Base-by-base conservation (phyloP, 2,113 vertebrate genomes). In the Eupsittula cactorum region DNA sequence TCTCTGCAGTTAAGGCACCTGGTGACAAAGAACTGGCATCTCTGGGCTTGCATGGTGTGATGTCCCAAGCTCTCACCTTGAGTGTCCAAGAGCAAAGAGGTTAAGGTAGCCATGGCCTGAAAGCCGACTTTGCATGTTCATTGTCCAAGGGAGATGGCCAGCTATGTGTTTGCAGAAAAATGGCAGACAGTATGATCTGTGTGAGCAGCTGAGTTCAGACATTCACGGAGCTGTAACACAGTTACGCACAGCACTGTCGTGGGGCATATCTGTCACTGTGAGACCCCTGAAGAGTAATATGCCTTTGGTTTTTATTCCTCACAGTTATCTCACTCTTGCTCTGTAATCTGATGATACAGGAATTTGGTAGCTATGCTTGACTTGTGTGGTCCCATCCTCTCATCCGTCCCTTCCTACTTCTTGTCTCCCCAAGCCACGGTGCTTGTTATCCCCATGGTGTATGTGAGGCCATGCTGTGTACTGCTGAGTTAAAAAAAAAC, bases 91-190 rank as follows among this genome's bases (percentile, higher is more conserved):
- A 81, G 52, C 59, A 78, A 74, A 31, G 21, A 67, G 9, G 19
- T 20, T 62, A 52, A 85, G 16, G n/a, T 15, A 62, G 17, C 28
- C 41, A 5, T 3, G 1, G 53, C 15, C 35, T 46, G 47, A 69
- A 20, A 20, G 19, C 3, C 5, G 10, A 50, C 21, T 71, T 21
- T 1, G 8, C 0, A 0, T 67, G 7, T 74, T 70, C 19, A 7
- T 37, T 8, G 0, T 29, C 13, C 31, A 14, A 24, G 24, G 31
- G 11, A 82, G 10, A 24, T 21, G 53, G 33, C 14, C 60, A 33
- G 25, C 46, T 64, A 2, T 55, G 57, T 70, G 35, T 44, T 70
- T 80, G 70, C 52, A 79, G 64, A 52, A 59, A 37, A 67, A 49
- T 8, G 8, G 35, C 1, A 2, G 77, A 21, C 15, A 6, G 16